Conservation (phyloP, 2,797 vertebrate genomes). For the Poecilia wingei region DNA sequence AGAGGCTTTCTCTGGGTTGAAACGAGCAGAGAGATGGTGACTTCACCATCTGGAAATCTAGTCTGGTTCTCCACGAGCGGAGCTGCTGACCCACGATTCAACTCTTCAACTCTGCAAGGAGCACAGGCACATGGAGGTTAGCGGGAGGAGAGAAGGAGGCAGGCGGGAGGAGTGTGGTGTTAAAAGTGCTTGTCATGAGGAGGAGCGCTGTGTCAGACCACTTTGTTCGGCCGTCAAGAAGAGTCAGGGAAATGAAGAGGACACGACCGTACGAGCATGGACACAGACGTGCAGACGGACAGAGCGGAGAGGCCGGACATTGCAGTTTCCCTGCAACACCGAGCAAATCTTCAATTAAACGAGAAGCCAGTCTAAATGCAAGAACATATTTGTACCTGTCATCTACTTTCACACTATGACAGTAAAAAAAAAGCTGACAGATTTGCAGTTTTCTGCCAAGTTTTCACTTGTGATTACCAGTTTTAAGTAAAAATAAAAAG, state of each 20-base stretch:
- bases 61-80: slow-evolving; percentile 84
- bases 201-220: slow-evolving; percentile 47
- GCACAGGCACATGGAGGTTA: slow-evolving; percentile 26
- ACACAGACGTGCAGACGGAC: not conserved
- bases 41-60: slow-evolving; percentile 93
- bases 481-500: not conserved
- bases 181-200: slow-evolving; percentile 59
- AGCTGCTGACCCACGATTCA: slow-evolving; percentile 92
- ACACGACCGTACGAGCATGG: not conserved
- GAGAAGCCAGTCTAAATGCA: not conserved
- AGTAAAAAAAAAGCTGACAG: not conserved
- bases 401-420: not conserved
- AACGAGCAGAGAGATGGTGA: slow-evolving; percentile 87
- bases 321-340: not conserved
- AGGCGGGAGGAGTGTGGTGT: slow-evolving; percentile 24
- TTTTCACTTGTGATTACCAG: not conserved
- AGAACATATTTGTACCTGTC: not conserved
- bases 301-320: slow-evolving; percentile 1
- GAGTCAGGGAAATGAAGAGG: slow-evolving; percentile 23
- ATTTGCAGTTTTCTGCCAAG: not conserved
- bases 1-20: slow-evolving; percentile 66
- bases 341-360: not conserved
- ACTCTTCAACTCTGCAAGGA: slow-evolving; percentile 83
- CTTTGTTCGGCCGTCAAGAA: slow-evolving; percentile 53
- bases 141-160: slow-evolving; percentile 20